These are phyloP conservation scores for Lepidurus couesii DNA, from an alignment of 1,140 invertebrate genomes.

Conservation along the genomic window DNA sequence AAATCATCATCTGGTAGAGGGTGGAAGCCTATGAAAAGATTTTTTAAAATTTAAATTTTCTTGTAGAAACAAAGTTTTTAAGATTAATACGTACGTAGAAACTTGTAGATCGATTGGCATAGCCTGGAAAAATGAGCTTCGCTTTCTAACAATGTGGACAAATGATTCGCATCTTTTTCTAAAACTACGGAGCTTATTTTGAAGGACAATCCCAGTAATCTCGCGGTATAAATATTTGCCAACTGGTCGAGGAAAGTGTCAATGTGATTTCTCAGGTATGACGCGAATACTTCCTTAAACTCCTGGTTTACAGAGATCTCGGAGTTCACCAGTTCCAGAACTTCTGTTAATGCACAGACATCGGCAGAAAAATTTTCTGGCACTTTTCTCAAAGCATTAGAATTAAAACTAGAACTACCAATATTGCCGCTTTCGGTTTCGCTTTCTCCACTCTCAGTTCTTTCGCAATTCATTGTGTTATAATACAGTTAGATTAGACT, in stretches of 20 bases:
- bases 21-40: neutral
- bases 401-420: too few species aligned
- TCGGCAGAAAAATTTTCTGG: neutral
- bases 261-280: neutral
- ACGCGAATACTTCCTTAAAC: neutral
- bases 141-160: neutral
- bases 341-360: neutral
- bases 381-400: neutral
- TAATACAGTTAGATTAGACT: too few species aligned
- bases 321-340: neutral
- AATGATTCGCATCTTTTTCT: neutral
- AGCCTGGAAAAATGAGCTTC: neutral
- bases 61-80: neutral
- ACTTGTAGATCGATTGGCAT: neutral
- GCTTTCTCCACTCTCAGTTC: too few species aligned
- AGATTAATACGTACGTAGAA: neutral
- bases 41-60: neutral
- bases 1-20: neutral
- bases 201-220: neutral
- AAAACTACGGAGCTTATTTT: constrained; percentile 3
- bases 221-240: neutral
- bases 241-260: neutral
- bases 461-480: too few species aligned
- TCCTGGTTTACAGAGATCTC: neutral
- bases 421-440: too few species aligned